These are phyloP conservation scores for Eulemur rubriventer DNA, from an alignment of 2,797 vertebrate genomes.

Conservation along the genomic window DNA sequence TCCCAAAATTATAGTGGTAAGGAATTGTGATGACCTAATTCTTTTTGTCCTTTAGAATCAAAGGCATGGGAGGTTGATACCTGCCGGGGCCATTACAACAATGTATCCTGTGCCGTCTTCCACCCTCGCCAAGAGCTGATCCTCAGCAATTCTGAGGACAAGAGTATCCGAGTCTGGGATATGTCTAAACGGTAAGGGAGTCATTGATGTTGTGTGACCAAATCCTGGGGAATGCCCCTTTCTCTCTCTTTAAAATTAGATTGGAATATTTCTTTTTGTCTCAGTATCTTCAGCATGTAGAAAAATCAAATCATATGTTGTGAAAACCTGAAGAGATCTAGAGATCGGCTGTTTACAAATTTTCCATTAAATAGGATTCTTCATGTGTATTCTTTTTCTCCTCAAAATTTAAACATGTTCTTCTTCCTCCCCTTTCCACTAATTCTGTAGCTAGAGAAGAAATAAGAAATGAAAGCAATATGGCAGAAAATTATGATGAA, in stretches of 20 bases:
- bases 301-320: neutral
- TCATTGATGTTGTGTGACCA: neutral
- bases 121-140: slow-evolving; percentile 98
- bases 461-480: neutral
- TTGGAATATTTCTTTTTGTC: neutral
- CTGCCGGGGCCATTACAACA: slow-evolving; percentile 98
- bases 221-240: neutral
- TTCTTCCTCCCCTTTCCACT: neutral
- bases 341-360: neutral
- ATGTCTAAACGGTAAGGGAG: slow-evolving; percentile 93
- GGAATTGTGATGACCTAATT: neutral
- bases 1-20: neutral
- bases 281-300: neutral
- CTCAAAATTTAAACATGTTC: neutral
- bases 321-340: neutral
- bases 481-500: neutral
- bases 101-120: slow-evolving; percentile 97
- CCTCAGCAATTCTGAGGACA: slow-evolving; percentile 98
- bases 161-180: slow-evolving; percentile 98
- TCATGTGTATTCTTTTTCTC: neutral
- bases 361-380: neutral
- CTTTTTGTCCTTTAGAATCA: slow-evolving; percentile 87
- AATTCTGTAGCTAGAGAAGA: slow-evolving; percentile 27
- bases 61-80: slow-evolving; percentile 99
- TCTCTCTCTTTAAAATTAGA: neutral